Evolutionary conservation across 2,888 invertebrate genomes (phyloP).

Genomic region (Cantharis rufa): DNA sequence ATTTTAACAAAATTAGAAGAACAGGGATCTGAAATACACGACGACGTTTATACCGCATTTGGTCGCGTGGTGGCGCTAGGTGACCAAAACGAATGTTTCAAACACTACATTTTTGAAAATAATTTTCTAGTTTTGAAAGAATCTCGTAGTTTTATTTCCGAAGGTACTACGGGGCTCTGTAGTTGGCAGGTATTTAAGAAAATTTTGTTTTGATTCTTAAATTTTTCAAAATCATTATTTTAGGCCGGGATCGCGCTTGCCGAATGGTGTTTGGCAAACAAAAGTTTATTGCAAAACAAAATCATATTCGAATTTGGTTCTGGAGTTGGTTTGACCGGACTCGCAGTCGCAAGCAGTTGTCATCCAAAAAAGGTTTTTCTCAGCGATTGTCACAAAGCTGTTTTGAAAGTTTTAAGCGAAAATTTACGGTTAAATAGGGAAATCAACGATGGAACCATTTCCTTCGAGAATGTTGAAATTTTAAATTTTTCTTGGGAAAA

Average conservation of each 20-base stretch:
- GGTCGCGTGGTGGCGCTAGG: conserved; percentile 59
- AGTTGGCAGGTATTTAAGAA: conserved; percentile 70
- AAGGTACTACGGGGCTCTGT: conserved; percentile 79
- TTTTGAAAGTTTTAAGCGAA: conserved; percentile 64
- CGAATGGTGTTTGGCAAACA: conserved; percentile 70
- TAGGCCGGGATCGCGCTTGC: conserved; percentile 72
- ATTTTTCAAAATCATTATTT: conserved; percentile 40
- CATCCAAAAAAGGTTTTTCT: conserved; percentile 61
- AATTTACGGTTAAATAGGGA: conserved; percentile 63
- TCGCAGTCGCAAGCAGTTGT: conserved; percentile 63
- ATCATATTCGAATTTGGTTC: conserved; percentile 75
- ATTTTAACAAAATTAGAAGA: conserved; percentile 64
- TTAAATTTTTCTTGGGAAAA: conserved; percentile 60
- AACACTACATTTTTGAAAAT: conserved; percentile 64
- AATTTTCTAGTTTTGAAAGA: conserved; percentile 67
- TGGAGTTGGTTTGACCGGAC: conserved; percentile 75
- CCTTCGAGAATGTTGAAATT: conserved; percentile 39
- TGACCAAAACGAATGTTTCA: conserved; percentile 59
- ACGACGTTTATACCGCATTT: conserved; percentile 66
- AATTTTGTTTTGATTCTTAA: not conserved
- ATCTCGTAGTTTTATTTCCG: conserved; percentile 71
- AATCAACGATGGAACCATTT: not conserved
- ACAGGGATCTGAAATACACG: conserved; percentile 62
- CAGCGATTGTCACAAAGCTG: conserved; percentile 72
- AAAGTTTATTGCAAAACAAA: conserved; percentile 59